Base-by-base conservation (phyloP, 2,888 invertebrate genomes). In the Allygus modestus region DNA sequence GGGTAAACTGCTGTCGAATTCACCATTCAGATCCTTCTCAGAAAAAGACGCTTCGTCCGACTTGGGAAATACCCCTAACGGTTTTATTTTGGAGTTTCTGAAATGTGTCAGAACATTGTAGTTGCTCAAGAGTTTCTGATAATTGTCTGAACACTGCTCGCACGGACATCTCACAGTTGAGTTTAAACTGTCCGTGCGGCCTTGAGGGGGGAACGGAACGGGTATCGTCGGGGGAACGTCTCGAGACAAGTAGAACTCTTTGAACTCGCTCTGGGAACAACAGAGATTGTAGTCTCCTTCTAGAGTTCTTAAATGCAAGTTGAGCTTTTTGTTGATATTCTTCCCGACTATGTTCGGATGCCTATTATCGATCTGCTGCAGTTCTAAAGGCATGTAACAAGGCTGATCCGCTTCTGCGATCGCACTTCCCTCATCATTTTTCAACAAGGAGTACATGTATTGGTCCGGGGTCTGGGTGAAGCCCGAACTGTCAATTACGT, bases 1-100 rank as follows among this genome's bases (percentile, higher is more conserved):
- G 0, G 83, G 83, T 37, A 83, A 75, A 71, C 82, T 82, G 23
- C 71, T 69, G 26, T 82, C 82, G 51, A 20, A 26, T 37, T 83
- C 83, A 37, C 73, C n/a, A 54, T 37, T 83, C 17, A 17, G 83
- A 83, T 83, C 83, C 31, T 28, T 75, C 20, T 82, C 82, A 20
- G 33, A 51, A 26, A 26, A 20, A n/a, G 17, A 41, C 15, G 12
- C 0, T 15, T 54, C 33, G 11, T 69, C 71, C 12, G 51, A 37
- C 26, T 58, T 58, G 20, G 54, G 31, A 75, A 37, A 26, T 26
- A 58, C 20, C 23, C 33, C n/a, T 9, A 33, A 5, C 12, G 43
- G 31, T 33, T 51, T 71, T 15, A 83, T 37, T 54, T 75, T 83
- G 15, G 61, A 54, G 28, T 75, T 83, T 20, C 58, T 33, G 28